Conservation (phyloP, 1,140 invertebrate genomes). For the Orchestia grillus region DNA sequence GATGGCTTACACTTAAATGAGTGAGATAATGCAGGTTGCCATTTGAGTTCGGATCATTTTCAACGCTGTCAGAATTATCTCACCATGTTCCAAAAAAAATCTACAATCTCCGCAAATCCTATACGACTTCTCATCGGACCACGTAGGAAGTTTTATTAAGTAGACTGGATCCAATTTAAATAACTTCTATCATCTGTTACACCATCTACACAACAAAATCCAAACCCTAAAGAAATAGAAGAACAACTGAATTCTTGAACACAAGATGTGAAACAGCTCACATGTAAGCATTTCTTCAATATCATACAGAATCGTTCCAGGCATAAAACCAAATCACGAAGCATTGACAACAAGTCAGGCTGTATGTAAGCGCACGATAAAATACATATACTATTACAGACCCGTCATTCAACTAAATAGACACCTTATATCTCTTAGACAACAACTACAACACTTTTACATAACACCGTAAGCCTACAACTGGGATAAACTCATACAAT, state of each 20-base stretch:
- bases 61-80: too few relatives aligned
- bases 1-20: too few relatives aligned
- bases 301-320: background rate
- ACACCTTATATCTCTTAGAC: background rate
- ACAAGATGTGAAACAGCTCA: background rate
- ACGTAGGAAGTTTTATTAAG: too few relatives aligned
- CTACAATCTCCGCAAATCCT: too few relatives aligned
- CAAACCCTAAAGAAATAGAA: too few relatives aligned
- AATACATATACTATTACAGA: background rate
- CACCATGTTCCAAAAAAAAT: too few relatives aligned
- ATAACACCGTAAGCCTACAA: too few relatives aligned
- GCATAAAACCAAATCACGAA: background rate
- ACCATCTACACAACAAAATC: background rate
- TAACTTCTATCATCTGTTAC: background rate
- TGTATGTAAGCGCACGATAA: background rate
- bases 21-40: too few relatives aligned
- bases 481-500: background rate
- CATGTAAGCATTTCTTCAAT: background rate
- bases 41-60: too few relatives aligned
- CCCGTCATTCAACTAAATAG: background rate
- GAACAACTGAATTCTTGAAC: background rate
- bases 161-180: too few relatives aligned
- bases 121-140: too few relatives aligned
- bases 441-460: background rate
- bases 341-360: background rate